A percentile compares a stretch with the other conserved stretches of the same genome.
Evolutionary conservation across 2,888 invertebrate genomes (phyloP).

Genomic region (Griposia aprilina): DNA sequence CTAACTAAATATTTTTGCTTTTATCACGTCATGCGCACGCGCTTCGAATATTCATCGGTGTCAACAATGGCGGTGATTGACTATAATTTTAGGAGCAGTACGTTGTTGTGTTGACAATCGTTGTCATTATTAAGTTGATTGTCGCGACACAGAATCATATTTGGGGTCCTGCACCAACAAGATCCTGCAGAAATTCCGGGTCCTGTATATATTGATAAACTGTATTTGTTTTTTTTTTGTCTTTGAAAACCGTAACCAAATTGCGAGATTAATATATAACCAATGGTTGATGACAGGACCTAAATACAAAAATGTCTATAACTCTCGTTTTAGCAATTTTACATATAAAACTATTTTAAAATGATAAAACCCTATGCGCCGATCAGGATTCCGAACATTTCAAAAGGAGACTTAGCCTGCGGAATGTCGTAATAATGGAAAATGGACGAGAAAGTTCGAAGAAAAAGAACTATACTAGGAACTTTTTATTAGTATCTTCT

Average conservation of each 20-base stretch:
- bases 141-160: slow-evolving; percentile 19
- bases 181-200: background rate
- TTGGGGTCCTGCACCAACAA: slow-evolving; percentile 3
- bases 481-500: slow-evolving; percentile 37
- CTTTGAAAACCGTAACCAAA: background rate
- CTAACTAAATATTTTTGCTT: slow-evolving; percentile 88
- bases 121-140: slow-evolving; percentile 65
- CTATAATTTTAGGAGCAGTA: slow-evolving; percentile 80
- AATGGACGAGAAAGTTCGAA: slow-evolving; percentile 37
- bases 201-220: background rate
- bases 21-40: slow-evolving; percentile 76
- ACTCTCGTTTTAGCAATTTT: background rate
- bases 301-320: background rate
- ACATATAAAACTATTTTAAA: slow-evolving; percentile 28
- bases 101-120: slow-evolving; percentile 67
- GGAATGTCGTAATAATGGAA: slow-evolving; percentile 53
- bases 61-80: slow-evolving; percentile 78
- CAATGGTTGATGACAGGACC: background rate
- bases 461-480: slow-evolving; percentile 32
- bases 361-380: slow-evolving; percentile 15
- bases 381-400: slow-evolving; percentile 46
- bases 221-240: background rate
- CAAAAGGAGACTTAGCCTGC: slow-evolving; percentile 22
- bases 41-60: slow-evolving; percentile 82
- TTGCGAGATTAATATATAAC: background rate